Conservation (phyloP, 2,888 invertebrate genomes). For the Tillus elongatus region DNA sequence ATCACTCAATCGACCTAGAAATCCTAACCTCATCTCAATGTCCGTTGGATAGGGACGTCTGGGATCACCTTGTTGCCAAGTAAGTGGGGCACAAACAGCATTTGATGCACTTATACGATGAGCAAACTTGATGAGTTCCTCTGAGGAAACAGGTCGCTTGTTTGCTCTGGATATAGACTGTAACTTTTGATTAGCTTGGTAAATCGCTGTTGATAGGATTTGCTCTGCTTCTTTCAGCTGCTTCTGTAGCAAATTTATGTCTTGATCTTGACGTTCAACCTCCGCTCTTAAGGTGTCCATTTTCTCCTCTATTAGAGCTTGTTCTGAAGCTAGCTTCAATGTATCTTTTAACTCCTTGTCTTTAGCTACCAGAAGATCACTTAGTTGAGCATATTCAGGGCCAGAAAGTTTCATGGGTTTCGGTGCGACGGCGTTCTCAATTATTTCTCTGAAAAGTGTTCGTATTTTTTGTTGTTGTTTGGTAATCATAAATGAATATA, state of each 20-base stretch:
- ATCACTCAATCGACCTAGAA: conserved; percentile 75
- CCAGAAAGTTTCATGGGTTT: conserved; percentile 74
- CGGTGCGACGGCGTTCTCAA: conserved; percentile 86
- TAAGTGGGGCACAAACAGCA: conserved; percentile 90
- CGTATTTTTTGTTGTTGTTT: no score
- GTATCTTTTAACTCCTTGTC: conserved; percentile 82
- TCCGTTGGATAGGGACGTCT: conserved; percentile 85
- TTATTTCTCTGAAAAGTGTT: conserved; percentile 73
- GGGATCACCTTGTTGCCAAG: conserved; percentile 92
- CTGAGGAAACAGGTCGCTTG: conserved; percentile 81
- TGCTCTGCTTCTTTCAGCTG: conserved; percentile 94
- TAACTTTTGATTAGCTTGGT: conserved; percentile 91
- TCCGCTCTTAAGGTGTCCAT: conserved; percentile 81
- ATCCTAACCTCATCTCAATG: conserved; percentile 89
- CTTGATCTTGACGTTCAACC: conserved; percentile 85
- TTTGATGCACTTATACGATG: conserved; percentile 96
- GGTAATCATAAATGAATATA: no score
- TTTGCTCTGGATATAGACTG: conserved; percentile 83
- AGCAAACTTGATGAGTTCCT: conserved; percentile 93
- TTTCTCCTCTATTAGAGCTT: conserved; percentile 84
- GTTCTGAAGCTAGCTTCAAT: conserved; percentile 75
- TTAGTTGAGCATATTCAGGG: conserved; percentile 74
- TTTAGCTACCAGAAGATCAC: conserved; percentile 79
- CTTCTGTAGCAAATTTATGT: conserved; percentile 83
- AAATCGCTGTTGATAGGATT: conserved; percentile 86